Conservation (phyloP, 2,888 invertebrate genomes). For the Caenorhabditis japonica region DNA sequence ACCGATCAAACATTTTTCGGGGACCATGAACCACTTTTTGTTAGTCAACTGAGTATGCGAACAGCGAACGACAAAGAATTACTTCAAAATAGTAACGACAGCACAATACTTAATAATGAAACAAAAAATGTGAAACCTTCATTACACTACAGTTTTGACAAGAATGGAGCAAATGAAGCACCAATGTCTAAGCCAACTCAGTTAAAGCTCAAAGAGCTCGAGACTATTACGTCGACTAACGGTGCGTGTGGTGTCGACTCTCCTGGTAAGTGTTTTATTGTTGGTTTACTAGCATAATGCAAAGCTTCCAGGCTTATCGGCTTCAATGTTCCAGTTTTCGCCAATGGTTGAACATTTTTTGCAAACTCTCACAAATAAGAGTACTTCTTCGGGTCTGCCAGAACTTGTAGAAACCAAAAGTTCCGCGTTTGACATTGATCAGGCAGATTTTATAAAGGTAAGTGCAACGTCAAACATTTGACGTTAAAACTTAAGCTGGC, state of each 20-base stretch:
- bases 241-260: conserved; percentile 25
- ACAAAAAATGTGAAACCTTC: neutral
- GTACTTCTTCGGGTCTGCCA: conserved; percentile 40
- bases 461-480: too few relatives aligned
- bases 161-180: neutral
- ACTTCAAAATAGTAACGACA: neutral
- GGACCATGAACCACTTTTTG: conserved; percentile 61
- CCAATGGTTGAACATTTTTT: conserved; percentile 76
- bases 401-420: conserved; percentile 59
- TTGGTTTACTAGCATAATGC: neutral
- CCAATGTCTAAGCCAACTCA: conserved; percentile 29
- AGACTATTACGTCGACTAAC: neutral
- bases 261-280: conserved; percentile 18
- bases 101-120: neutral
- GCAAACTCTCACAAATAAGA: conserved; percentile 55
- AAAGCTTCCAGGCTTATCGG: conserved; percentile 61
- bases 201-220: conserved; percentile 26
- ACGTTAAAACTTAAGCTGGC: too few relatives aligned
- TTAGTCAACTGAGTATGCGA: conserved; percentile 12
- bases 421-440: conserved; percentile 40
- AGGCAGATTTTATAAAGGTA: conserved; percentile 53
- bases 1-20: conserved; percentile 66
- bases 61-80: conserved; percentile 2
- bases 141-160: neutral
- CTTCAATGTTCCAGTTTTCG: conserved; percentile 76